Percentiles rank a stretch among this genome's conserved stretches.
These are phyloP conservation scores for Rhingia campestris DNA, from an alignment of 2,888 invertebrate species.

Conservation along the genomic window DNA sequence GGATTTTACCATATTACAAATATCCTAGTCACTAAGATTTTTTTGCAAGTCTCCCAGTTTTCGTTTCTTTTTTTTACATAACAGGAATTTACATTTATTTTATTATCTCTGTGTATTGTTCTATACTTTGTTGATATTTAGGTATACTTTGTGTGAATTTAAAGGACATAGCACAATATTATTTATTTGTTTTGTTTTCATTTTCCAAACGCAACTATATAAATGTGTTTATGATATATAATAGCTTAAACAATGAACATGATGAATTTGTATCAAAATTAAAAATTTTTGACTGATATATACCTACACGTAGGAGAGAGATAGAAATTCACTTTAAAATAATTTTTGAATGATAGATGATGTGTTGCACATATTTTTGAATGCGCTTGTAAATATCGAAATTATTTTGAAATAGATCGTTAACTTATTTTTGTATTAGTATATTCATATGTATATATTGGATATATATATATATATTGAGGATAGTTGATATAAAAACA, in stretches of 20 bases:
- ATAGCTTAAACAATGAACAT: neutral
- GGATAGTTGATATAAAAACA: neutral
- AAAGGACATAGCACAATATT: conserved; percentile 15
- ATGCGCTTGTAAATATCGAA: conserved; percentile 37
- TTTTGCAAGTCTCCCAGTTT: conserved; percentile 48
- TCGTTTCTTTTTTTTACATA: conserved; percentile 12
- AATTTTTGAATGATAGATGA: neutral
- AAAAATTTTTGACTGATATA: conserved; percentile 18
- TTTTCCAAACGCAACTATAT: too few relatives aligned
- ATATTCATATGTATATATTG: conserved; percentile 27
- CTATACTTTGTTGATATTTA: conserved; percentile 3
- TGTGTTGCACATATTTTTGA: neutral
- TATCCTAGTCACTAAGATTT: conserved; percentile 67
- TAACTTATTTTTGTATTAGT: conserved; percentile 44
- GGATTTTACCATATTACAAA: conserved; percentile 54
- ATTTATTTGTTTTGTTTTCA: neutral
- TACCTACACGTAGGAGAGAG: neutral
- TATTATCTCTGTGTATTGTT: neutral
- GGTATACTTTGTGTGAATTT: conserved; percentile 7
- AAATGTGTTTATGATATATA: too few relatives aligned
- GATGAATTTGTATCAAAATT: conserved; percentile 5
- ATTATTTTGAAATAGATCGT: conserved; percentile 16
- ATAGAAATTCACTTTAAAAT: neutral
- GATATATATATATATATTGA: conserved; percentile 6
- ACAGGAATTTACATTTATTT: conserved; percentile 13